Conservation (phyloP, 2,797 vertebrate species). For the Sebastes steindachneri region DNA sequence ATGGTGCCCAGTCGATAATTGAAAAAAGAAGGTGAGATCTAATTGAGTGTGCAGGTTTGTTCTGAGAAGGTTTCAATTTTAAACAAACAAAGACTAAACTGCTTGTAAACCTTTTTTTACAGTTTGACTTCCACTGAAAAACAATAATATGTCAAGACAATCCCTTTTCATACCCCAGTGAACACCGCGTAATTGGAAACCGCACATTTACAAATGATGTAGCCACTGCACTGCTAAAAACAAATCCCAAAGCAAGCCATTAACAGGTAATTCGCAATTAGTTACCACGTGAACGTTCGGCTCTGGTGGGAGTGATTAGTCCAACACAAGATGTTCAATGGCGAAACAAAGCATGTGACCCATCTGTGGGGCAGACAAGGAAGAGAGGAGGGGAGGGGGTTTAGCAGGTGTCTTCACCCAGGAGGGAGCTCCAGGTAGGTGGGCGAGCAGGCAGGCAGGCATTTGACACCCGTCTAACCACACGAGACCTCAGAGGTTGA, state of each 20-base stretch:
- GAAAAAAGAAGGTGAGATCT: not conserved
- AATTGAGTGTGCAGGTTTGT: not conserved
- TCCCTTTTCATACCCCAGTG: conserved; percentile 25
- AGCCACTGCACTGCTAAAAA: conserved; percentile 14
- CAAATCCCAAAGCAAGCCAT: conserved; percentile 58
- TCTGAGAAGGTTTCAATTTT: not conserved
- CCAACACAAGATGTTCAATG: conserved; percentile 48
- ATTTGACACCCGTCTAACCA: conserved; percentile 73
- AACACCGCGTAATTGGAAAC: conserved; percentile 50
- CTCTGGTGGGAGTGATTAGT: conserved; percentile 62
- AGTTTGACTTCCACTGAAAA: conserved; percentile 7
- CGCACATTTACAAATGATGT: conserved; percentile 42
- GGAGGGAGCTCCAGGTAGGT: conserved; percentile 47
- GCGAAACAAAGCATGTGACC: conserved; percentile 44
- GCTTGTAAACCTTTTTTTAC: not conserved
- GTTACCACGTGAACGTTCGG: conserved; percentile 47
- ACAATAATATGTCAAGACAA: conserved; percentile 19
- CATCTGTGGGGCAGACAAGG: conserved; percentile 30
- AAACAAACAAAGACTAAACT: not conserved
- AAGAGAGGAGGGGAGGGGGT: not conserved
- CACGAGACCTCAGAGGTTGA: conserved; percentile 54
- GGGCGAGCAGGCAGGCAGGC: conserved; percentile 36
- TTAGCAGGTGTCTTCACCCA: conserved; percentile 46
- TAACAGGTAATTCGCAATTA: conserved; percentile 62
- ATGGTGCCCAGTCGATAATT: not conserved